Conservation (phyloP, 2,113 vertebrate species). For the Pelusios castaneus region DNA sequence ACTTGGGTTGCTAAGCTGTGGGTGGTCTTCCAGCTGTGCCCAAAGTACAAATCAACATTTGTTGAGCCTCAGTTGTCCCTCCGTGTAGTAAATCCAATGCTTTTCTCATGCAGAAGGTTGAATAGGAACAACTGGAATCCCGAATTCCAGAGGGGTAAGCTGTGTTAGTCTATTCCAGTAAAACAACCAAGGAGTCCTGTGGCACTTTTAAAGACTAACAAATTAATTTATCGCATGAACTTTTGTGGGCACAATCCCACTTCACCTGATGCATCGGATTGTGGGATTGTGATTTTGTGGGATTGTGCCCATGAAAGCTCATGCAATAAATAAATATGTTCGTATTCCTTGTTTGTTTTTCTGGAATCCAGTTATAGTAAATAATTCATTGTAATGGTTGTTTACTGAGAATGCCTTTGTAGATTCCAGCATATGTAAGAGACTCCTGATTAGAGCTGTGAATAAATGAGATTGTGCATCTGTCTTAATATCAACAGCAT, state of each 20-base stretch:
- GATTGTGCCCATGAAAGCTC: no score
- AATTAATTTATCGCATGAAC: no score
- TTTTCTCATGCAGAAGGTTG: constrained; percentile 36
- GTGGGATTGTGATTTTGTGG: no score
- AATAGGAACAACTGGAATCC: constrained; percentile 60
- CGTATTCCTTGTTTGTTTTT: no score
- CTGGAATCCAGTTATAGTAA: constrained; percentile 6
- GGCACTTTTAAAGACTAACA: no score
- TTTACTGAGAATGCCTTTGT: constrained; percentile 59
- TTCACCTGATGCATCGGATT: no score
- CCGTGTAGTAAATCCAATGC: constrained; percentile 9
- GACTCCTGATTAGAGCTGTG: constrained; percentile 14
- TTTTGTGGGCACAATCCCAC: no score
- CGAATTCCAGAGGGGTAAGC: background rate
- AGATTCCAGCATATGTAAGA: constrained; percentile 29
- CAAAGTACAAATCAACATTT: constrained; percentile 28
- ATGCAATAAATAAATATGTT: no score
- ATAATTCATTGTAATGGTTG: constrained; percentile 46
- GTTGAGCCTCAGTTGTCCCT: constrained; percentile 38
- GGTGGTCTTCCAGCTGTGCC: constrained; percentile 36
- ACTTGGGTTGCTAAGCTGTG: constrained; percentile 8
- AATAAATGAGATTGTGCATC: background rate
- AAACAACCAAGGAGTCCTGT: no score
- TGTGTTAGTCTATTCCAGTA: no score
- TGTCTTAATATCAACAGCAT: background rate